Base-by-base conservation (phyloP, 2,888 invertebrate species). In the Formica aserva region DNA sequence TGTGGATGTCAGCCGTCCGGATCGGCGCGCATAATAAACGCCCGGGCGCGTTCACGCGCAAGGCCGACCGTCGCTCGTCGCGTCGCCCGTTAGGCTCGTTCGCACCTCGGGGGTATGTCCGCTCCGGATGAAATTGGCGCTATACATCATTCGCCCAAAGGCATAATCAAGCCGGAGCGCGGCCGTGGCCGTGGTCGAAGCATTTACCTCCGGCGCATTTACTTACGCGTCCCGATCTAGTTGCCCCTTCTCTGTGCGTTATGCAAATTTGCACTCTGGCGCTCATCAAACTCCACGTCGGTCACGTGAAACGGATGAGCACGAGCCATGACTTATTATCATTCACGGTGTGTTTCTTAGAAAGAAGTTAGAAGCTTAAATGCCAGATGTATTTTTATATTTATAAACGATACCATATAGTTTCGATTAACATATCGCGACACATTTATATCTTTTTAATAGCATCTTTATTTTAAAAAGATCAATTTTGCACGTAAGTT, bases 41-140 rank as follows among this genome's bases (percentile, higher is more conserved):
- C 86, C 86, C 86, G 89, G 84, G 29, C 55, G 48, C 45, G 66
- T 91, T 89, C 86, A 86, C 88, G 86, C 89, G 89, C 76, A 90
- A 91, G 91, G 89, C 41, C 76, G 65, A 11, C 48, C 26, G 76
- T 76, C 74, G 75, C 60, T 6, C 35, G 38, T 41, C 41, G 41
- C 18, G 71, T 89, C 91, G 89, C 83, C 87, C 86, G 87, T 90
- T 85, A 89, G 86, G 67, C 86, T 86, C 85, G 87, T 90, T 91
- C 83, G 84, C 90, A 89, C 91, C 92, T 90, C 82, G 82, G 82
- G 88, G 89, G 89, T 76, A 87, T 82, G 87, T 89, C 83, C 88
- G 88, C 88, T 90, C 87, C 87, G 88, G 90, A 91, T 92, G 89
- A 90, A 89, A 91, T 91, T 90, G 90, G 90, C 88, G 87, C 85